These are phyloP conservation scores for Pelmatolapia mariae DNA, from an alignment of 2,113 vertebrate genomes.

Conservation along the genomic window DNA sequence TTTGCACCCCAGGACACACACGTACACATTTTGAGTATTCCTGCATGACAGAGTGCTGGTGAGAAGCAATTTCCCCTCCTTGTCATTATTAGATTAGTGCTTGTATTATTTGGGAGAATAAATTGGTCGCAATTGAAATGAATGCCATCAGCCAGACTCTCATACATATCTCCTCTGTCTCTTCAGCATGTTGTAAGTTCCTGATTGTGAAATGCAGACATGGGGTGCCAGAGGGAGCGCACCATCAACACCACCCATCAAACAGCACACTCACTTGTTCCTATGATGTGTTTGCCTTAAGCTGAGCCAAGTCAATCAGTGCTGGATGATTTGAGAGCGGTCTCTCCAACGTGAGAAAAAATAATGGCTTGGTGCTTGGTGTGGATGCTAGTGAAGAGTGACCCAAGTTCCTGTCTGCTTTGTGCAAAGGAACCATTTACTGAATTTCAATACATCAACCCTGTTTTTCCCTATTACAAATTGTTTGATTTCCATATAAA, in stretches of 20 bases:
- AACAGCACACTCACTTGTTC: neutral
- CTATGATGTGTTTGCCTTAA: neutral
- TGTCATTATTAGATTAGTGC: slow-evolving; percentile 70
- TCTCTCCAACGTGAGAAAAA: neutral
- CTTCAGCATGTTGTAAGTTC: neutral
- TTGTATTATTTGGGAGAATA: slow-evolving; percentile 62
- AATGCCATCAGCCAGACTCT: slow-evolving; percentile 34
- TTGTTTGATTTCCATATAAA: slow-evolving; percentile 1
- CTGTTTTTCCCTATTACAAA: neutral
- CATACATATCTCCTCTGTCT: slow-evolving; percentile 34
- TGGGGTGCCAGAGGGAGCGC: neutral
- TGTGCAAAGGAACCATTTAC: neutral
- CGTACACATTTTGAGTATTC: slow-evolving; percentile 26
- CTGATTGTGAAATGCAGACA: slow-evolving; percentile 15
- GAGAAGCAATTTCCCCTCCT: slow-evolving; percentile 60
- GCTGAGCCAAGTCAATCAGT: neutral
- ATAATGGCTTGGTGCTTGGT: neutral
- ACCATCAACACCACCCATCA: neutral
- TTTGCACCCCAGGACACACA: neutral
- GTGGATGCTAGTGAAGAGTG: neutral
- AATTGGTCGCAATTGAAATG: slow-evolving; percentile 58
- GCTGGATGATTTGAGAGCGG: neutral
- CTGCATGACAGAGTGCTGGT: slow-evolving; percentile 25
- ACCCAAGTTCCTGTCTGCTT: neutral
- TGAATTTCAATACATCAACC: neutral